phyloP scores from a whole-genome alignment of 2,113 vertebrate genomes.

The Apteryx mantelli region DNA sequence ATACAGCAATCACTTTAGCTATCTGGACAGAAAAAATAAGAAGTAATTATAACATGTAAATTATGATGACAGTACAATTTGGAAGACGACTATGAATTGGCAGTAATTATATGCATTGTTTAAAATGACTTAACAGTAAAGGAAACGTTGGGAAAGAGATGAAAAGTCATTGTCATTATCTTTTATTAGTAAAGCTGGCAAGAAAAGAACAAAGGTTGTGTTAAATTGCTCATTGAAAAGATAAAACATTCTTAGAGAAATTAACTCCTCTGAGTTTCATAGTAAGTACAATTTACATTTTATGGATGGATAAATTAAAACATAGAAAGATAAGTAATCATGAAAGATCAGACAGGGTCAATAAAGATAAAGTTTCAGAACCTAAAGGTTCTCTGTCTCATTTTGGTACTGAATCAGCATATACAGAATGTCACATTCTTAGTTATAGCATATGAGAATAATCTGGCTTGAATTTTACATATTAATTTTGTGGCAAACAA shows the following conservation, averaged over 20 bases:
- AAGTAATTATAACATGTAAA: not conserved
- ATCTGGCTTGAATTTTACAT: not conserved
- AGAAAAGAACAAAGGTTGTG: not conserved
- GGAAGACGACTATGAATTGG: not conserved
- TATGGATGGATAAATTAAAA: not conserved
- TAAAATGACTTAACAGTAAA: not conserved
- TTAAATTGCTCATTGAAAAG: not conserved
- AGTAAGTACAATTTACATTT: not conserved
- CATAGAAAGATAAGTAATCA: not conserved
- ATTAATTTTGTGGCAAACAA: not conserved
- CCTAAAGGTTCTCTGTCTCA: not conserved
- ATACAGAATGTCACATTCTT: not conserved
- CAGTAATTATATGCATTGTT: not conserved
- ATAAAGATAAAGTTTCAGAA: not conserved
- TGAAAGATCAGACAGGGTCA: not conserved
- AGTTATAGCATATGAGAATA: not conserved
- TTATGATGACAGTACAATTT: not conserved
- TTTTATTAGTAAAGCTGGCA: not conserved
- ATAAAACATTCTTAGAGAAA: not conserved
- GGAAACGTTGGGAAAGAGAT: not conserved
- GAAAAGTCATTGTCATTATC: fast-evolving
- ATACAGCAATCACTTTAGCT: not conserved
- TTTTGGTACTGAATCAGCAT: not conserved
- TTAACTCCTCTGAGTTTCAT: not conserved
- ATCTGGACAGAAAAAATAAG: not conserved